Percentiles rank a stretch among this genome's conserved stretches.
phyloP scores from a whole-genome alignment of 2,113 vertebrate species.

The Tetraodon nigroviridis region DNA sequence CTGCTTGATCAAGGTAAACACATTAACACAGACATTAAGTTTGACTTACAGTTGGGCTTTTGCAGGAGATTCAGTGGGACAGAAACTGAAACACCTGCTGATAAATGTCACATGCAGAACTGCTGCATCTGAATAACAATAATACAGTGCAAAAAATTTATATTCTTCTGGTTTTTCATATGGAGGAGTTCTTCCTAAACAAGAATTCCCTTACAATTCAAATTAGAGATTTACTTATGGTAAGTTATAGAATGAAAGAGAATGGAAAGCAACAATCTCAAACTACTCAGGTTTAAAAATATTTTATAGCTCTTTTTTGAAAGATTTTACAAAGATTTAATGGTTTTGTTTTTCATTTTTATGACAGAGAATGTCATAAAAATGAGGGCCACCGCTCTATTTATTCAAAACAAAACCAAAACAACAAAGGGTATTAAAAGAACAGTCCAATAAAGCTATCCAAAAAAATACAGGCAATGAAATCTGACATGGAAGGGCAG shows the following conservation, averaged over 20 bases:
- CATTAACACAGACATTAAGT: constrained; percentile 45
- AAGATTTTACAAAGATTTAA: too few relatives aligned
- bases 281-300: too few relatives aligned
- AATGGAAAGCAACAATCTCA: too few relatives aligned
- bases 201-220: constrained; percentile 23
- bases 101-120: not conserved
- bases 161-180: constrained; percentile 2
- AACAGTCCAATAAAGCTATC: constrained; percentile 50
- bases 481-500: constrained; percentile 48
- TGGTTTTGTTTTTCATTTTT: not conserved
- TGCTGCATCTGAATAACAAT: not conserved
- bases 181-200: constrained; percentile 13
- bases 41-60: not conserved
- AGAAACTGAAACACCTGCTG: not conserved
- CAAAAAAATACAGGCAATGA: constrained; percentile 57
- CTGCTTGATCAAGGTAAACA: constrained; percentile 63
- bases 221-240: constrained; percentile 1
- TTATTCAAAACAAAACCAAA: constrained; percentile 4
- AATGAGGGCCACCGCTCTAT: not conserved
- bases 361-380: not conserved
- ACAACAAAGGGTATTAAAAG: not conserved
- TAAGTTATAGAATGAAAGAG: not conserved
- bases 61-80: constrained; percentile 10
- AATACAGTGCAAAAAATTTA: not conserved
- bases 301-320: too few relatives aligned